Base-by-base conservation (phyloP, 2,888 invertebrate genomes). In the Rhamphomyia laevipes region DNA sequence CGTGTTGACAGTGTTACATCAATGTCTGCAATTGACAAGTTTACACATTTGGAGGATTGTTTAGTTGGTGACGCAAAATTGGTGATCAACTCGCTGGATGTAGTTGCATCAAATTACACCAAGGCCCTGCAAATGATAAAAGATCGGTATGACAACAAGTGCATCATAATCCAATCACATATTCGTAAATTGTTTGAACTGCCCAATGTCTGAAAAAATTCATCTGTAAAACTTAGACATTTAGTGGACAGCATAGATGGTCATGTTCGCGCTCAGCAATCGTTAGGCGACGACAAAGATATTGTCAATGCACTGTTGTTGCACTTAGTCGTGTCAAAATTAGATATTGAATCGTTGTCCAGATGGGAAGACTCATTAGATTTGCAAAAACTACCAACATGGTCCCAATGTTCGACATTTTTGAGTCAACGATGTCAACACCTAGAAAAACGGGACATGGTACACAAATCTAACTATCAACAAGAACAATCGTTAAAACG, bases 281-380 rank as follows among this genome's bases (percentile, higher is more conserved):
- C 48, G 7, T 33, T 48, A 33, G 49, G 49, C 3, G 41, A 38
- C 23, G 43, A 49, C n/a, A 47, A 45, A 9, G 49, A 55, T 16
- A 53, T 52, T 15, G 33, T 37, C 4, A 41, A 51, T n/a, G 46
- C 55, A 3, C 35, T 49, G 35, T 31, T 51, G n/a, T 37, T 52
- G 13, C 44, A 48, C n/a, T 27, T 52, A 10, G 49, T 49, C 1
- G 46, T 48, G 48, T 37, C 46, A 35, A 50, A 49, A n/a, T 49
- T 52, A 13, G 51, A 54, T 21, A 17, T 45, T 2, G 49, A 48
- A 16, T 50, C 48, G 4, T 46, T 27, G 46, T 43, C 40, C 3
- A 52, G 48, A 15, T 52, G 52, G 53, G 52, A 53, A 17, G 48
- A 53, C 7, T 45, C 50, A 3, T 44, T 53, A 17, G 51, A 55